A percentile compares a stretch with the other conserved stretches of the same genome.
phyloP scores from a whole-genome alignment of 35 echinoderm and acorn worm species.

The Lytechinus variegatus region DNA sequence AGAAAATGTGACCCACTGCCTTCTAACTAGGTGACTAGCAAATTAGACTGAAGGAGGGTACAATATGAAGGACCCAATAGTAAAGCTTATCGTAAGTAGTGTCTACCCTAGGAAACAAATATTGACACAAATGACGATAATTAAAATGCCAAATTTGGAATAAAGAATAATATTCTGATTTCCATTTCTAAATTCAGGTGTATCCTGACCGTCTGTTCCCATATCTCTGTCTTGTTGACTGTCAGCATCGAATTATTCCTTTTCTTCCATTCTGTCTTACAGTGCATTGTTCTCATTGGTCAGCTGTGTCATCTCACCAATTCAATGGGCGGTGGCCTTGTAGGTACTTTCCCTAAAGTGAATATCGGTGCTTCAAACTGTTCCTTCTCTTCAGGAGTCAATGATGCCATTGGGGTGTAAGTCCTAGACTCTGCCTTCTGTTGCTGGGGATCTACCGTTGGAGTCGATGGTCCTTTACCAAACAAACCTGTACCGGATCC shows the following conservation, averaged over 20 bases:
- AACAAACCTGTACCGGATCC: slow-evolving; percentile 5
- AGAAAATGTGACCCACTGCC: too few relatives aligned
- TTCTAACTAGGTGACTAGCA: too few relatives aligned
- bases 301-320: slow-evolving; percentile 34
- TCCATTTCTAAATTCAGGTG: too few relatives aligned
- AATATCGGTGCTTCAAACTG: slow-evolving; percentile 80
- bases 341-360: slow-evolving; percentile 86
- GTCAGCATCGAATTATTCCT: background rate
- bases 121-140: too few relatives aligned
- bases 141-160: too few relatives aligned
- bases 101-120: too few relatives aligned
- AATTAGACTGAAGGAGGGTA: too few relatives aligned
- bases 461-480: background rate
- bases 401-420: slow-evolving; percentile 59
- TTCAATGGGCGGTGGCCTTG: slow-evolving; percentile 81
- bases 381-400: slow-evolving; percentile 85
- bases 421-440: background rate
- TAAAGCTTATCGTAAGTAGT: too few relatives aligned
- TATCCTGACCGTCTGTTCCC: background rate
- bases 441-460: background rate
- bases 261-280: too few relatives aligned
- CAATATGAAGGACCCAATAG: too few relatives aligned
- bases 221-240: background rate
- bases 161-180: too few relatives aligned
- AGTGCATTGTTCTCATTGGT: background rate